Conservation (phyloP, 2,888 invertebrate genomes). For the Orgyia antiqua region DNA sequence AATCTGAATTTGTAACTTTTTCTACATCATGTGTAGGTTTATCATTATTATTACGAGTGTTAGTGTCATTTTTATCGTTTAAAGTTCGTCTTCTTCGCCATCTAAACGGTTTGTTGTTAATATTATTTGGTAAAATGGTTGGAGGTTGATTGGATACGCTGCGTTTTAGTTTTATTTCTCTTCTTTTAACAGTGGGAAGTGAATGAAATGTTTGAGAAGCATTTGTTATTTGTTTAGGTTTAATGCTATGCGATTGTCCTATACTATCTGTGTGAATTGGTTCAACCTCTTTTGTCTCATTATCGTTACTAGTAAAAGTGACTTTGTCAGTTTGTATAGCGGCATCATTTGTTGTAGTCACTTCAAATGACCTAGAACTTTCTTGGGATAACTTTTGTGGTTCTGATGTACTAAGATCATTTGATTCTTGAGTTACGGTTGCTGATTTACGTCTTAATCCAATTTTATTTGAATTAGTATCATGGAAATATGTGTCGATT, state of each 20-base stretch:
- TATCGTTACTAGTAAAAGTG: not conserved
- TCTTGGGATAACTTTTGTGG: not conserved
- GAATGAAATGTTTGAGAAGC: not conserved
- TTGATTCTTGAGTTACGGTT: not conserved
- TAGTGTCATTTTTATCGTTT: conserved; percentile 1
- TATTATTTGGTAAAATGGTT: conserved; percentile 6
- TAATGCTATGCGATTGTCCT: not conserved
- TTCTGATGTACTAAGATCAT: not conserved
- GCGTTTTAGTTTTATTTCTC: conserved; percentile 31
- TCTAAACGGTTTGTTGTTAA: conserved; percentile 30
- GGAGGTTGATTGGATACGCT: conserved; percentile 10
- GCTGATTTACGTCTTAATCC: no score
- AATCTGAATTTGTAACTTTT: conserved; percentile 1
- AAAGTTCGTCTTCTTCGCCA: conserved; percentile 35
- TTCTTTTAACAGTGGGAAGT: conserved; percentile 9
- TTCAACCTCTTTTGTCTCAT: not conserved
- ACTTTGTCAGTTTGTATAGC: conserved; percentile 35
- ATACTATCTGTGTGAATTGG: not conserved
- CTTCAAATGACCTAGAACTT: conserved; percentile 2
- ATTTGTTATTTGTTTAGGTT: not conserved
- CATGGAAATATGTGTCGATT: no score
- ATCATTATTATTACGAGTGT: conserved; percentile 2
- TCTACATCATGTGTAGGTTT: conserved; percentile 8
- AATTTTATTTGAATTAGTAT: no score
- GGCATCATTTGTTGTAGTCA: conserved; percentile 25